A percentile compares a stretch with the other conserved stretches of the same genome.
phyloP scores from a whole-genome alignment of 92 coral and sea anemone species.

The Bergia sp. region DNA sequence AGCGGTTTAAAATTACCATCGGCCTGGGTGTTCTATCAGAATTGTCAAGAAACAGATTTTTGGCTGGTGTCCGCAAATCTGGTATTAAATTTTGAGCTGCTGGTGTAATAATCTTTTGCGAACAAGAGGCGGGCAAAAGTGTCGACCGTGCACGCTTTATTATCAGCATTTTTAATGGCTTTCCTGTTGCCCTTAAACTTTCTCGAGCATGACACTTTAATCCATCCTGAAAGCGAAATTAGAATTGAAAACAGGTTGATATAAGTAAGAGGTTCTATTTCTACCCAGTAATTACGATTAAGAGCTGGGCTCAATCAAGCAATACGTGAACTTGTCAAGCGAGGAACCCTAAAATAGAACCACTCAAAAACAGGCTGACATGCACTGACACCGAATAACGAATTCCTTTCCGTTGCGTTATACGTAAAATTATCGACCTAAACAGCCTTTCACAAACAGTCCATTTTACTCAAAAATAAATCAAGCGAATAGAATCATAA shows the following conservation, averaged over 20 bases:
- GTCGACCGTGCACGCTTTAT: slow-evolving; percentile 8
- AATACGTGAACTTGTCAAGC: slow-evolving; percentile 38
- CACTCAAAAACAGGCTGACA: slow-evolving; percentile 19
- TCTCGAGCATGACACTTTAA: slow-evolving; percentile 41
- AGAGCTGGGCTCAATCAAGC: slow-evolving; percentile 27
- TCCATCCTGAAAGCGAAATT: slow-evolving; percentile 44
- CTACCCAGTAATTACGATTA: slow-evolving; percentile 41
- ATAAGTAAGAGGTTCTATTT: slow-evolving; percentile 40
- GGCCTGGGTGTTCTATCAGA: slow-evolving; percentile 60
- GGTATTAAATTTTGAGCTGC: neutral
- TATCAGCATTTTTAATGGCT: slow-evolving; percentile 4
- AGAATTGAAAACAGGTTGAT: slow-evolving; percentile 42
- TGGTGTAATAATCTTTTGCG: slow-evolving; percentile 6
- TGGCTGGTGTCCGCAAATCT: neutral
- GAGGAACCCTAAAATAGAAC: slow-evolving; percentile 44
- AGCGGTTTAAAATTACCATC: slow-evolving; percentile 72
- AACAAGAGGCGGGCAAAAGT: slow-evolving; percentile 22
- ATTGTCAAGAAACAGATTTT: slow-evolving; percentile 1
- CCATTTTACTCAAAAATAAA: neutral
- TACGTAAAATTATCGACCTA: neutral
- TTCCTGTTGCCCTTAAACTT: slow-evolving; percentile 3
- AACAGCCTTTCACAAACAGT: neutral
- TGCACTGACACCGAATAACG: neutral
- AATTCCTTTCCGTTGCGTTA: neutral
- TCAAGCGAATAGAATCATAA: slow-evolving; percentile 7